These are phyloP conservation scores for Cyanoramphus novaezelandiae DNA, from an alignment of 2,113 vertebrate genomes.

Conservation along the genomic window DNA sequence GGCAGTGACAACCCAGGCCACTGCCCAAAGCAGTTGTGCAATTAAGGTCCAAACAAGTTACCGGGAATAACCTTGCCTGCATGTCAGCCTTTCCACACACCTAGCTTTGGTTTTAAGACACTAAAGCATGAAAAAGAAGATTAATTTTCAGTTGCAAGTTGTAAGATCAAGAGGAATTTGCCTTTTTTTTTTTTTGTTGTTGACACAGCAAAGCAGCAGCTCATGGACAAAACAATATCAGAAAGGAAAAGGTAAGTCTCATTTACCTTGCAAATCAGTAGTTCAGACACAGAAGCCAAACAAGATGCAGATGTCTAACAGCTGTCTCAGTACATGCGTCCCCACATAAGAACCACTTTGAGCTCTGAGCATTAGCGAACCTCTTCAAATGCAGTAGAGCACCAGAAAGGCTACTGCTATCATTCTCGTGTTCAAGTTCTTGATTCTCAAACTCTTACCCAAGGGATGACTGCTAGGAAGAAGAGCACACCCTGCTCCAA, in stretches of 20 bases:
- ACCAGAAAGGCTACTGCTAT: neutral
- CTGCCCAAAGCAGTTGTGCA: neutral
- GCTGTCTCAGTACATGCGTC: rapidly evolving
- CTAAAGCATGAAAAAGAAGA: neutral
- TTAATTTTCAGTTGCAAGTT: neutral
- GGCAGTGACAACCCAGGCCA: neutral
- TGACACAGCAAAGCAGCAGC: neutral
- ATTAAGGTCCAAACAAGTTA: neutral
- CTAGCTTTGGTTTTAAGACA: neutral
- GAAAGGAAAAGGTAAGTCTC: neutral
- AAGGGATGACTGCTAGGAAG: neutral
- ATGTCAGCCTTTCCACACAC: neutral
- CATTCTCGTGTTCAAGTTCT: neutral
- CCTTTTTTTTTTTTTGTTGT: neutral
- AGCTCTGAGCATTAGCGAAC: neutral
- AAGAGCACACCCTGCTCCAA: neutral
- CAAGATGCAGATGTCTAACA: neutral
- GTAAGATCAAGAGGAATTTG: neutral
- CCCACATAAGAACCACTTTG: rapidly evolving
- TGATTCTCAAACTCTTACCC: neutral
- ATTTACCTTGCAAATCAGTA: neutral
- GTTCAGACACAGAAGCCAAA: neutral
- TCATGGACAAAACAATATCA: neutral
- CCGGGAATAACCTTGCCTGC: neutral
- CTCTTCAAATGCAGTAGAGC: neutral